A percentile compares a stretch with the other conserved stretches of the same genome.
Evolutionary conservation across 1,140 invertebrate genomes (phyloP).

Genomic region (Wasmannia auropunctata): DNA sequence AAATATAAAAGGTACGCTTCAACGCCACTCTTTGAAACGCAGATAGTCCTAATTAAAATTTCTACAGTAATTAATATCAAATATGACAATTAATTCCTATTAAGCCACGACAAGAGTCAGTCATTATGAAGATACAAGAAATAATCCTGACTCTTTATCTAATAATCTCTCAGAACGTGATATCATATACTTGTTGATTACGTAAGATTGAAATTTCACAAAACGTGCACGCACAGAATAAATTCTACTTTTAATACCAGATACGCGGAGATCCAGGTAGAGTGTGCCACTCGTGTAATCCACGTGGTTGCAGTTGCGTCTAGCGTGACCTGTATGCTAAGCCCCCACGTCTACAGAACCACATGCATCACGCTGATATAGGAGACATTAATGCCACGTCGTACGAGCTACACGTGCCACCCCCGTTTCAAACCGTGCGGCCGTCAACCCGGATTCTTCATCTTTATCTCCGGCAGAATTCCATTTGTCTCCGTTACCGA

Average conservation of each 20-base stretch:
- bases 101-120: not conserved
- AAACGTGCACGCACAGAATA: not conserved
- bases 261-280: not conserved
- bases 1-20: not conserved
- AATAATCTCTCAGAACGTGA: not conserved
- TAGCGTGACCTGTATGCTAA: constrained; percentile 59
- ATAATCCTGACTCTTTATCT: not conserved
- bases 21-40: not conserved
- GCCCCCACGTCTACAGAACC: constrained; percentile 52
- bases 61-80: not conserved
- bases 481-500: constrained; percentile 48
- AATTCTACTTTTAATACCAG: constrained; percentile 20
- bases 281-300: constrained; percentile 50
- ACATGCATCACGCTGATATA: constrained; percentile 60
- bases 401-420: constrained; percentile 55
- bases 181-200: not conserved
- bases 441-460: constrained; percentile 57
- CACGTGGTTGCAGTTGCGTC: constrained; percentile 53
- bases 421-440: constrained; percentile 46
- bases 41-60: not conserved
- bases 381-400: constrained; percentile 64
- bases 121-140: not conserved
- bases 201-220: not conserved
- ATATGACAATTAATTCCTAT: not conserved
- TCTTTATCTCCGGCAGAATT: constrained; percentile 49